These are phyloP conservation scores for Ryuthela nishihirai DNA, from an alignment of 2,888 invertebrate species.

Conservation along the genomic window DNA sequence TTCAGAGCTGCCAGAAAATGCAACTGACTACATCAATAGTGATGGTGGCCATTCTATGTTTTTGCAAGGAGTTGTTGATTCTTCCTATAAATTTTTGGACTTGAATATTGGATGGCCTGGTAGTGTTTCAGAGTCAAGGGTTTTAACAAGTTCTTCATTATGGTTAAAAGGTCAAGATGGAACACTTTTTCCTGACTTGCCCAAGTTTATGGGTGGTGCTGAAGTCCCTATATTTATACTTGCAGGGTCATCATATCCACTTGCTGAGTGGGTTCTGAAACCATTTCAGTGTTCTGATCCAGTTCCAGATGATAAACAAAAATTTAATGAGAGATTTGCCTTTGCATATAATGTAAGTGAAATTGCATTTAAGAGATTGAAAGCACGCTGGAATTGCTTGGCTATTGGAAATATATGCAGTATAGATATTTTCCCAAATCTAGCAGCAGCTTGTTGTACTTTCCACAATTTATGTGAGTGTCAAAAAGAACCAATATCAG, in stretches of 20 bases:
- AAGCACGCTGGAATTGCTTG: conserved; percentile 20
- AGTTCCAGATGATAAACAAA: conserved; percentile 2
- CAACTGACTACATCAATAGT: conserved; percentile 14
- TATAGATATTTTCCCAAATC: conserved; percentile 8
- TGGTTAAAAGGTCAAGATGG: conserved; percentile 20
- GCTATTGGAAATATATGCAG: conserved; percentile 6
- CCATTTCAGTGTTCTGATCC: conserved; percentile 11
- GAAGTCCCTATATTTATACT: conserved; percentile 17
- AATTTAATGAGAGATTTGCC: conserved; percentile 18
- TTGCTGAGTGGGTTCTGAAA: conserved; percentile 14
- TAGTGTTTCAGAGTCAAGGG: conserved; percentile 15
- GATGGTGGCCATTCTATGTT: conserved; percentile 7
- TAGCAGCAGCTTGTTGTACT: conserved; percentile 13
- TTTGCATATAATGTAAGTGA: conserved; percentile 22
- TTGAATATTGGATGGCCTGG: conserved; percentile 23
- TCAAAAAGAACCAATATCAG: conserved; percentile 7
- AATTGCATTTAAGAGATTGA: conserved; percentile 21
- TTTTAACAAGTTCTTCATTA: conserved; percentile 12
- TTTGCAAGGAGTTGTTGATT: conserved; percentile 22
- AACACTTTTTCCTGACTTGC: conserved; percentile 10
- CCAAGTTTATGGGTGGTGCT: neutral
- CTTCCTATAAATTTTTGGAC: conserved; percentile 15
- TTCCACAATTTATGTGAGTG: conserved; percentile 21
- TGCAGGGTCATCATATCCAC: conserved; percentile 15
- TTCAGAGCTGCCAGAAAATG: conserved; percentile 14